Evolutionary conservation across 1,140 invertebrate genomes (phyloP), one percentile per base, ranked within the genome.

Genomic region (Hypsibius dujardini): DNA sequence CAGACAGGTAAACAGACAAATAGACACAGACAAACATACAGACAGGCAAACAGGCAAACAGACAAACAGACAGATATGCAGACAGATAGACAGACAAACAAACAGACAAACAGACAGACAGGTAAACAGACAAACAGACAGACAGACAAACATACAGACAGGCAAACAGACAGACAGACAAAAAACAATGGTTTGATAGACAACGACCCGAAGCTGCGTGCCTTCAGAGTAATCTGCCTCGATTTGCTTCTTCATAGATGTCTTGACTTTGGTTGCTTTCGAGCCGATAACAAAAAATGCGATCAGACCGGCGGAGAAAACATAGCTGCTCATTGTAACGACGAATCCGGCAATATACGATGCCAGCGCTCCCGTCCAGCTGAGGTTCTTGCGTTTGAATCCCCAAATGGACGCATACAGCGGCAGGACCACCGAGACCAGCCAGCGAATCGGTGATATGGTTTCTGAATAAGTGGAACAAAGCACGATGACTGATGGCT

Each of bases 211-310:
- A 1, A 45, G 73, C 42, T 47, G 50, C 42, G 69, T 78, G 85
- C 88, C 88, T 83, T 90, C 88, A 79, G 89, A 90, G 75, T 86
- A 89, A 75, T 90, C 86, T 59, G 82, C 81, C 78, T 92, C 90
- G 70, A 91, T 76, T 75, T 86, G 86, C 56, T 79, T 82, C 78
- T 95, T 95, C 70, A 82, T 76, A 50, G 85, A 74, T 2, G 83
- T 77, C 46, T 86, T 81, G 77, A 87, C 89, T 77, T 90, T 91
- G 1, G 90, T 92, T 1, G 86, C 88, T 77, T 86, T 86, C 1
- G 90, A 91, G 14, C 86, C 89, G 71, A 87, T 84, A 1, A 91
- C 76, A 76, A 92, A 93, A 78, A 93, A 93, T 1, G 84, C 80
- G 28, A 90, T 78, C 42, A 93, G 78, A 75, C 85, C 85, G 46